Conservation (phyloP, 92 coral and sea anemone genomes). For the Actinostola sp. region DNA sequence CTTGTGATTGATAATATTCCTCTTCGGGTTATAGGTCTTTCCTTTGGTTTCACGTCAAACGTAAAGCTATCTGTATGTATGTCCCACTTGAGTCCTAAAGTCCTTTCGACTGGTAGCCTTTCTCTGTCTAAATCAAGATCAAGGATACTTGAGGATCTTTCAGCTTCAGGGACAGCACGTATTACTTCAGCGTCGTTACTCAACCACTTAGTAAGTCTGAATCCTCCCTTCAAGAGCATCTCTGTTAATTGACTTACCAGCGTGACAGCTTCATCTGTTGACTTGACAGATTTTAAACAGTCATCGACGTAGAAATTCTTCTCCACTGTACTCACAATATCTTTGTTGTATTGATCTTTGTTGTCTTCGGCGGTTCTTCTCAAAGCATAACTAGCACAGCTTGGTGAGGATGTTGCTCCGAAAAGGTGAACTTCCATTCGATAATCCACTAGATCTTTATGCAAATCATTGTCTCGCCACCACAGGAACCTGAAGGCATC, state of each 20-base stretch:
- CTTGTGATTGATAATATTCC: constrained; percentile 8
- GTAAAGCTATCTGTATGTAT: background rate
- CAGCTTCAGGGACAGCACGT: constrained; percentile 1
- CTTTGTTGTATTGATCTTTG: background rate
- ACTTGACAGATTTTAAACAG: background rate
- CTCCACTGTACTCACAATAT: constrained; percentile 11
- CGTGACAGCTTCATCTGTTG: background rate
- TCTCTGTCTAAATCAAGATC: constrained; percentile 7
- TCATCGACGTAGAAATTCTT: constrained; percentile 12
- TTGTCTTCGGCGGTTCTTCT: no score
- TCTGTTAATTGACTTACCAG: background rate
- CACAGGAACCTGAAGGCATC: no score
- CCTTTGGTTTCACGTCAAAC: background rate
- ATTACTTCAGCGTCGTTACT: background rate
- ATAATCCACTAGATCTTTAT: no score
- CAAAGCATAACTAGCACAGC: no score
- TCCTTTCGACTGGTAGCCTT: constrained; percentile 5
- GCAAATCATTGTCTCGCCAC: no score
- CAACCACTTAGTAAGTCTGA: background rate
- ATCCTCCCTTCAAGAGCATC: constrained; percentile 1
- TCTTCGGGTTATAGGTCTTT: constrained; percentile 3
- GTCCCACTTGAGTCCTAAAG: constrained; percentile 5
- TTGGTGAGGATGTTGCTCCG: no score
- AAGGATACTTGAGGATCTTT: background rate
- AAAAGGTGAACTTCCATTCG: no score